A percentile compares a stretch with the other conserved stretches of the same genome.
Conservation (phyloP, 2,113 vertebrate genomes). For the Callocephalon fimbriatum region DNA sequence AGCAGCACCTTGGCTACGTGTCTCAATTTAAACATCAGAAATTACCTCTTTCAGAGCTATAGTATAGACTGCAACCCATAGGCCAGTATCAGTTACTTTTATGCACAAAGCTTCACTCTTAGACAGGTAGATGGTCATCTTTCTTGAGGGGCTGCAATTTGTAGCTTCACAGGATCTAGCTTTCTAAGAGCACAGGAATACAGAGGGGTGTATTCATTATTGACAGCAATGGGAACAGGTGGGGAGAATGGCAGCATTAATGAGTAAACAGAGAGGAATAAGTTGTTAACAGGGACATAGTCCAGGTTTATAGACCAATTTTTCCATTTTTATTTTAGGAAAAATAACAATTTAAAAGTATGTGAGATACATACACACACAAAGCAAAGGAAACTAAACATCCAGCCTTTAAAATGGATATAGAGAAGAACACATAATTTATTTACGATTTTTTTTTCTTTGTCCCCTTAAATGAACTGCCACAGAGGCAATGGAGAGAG, state of each 20-base stretch:
- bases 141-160: neutral
- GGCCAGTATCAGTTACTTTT: neutral
- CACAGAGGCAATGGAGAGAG: slow-evolving; percentile 31
- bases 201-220: neutral
- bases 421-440: neutral
- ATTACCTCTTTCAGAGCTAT: neutral
- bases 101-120: neutral
- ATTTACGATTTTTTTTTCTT: slow-evolving; percentile 47
- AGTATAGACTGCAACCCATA: neutral
- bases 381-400: slow-evolving; percentile 40
- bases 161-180: neutral
- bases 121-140: neutral
- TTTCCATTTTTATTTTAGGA: neutral
- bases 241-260: neutral
- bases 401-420: neutral
- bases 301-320: neutral
- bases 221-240: neutral
- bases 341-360: neutral
- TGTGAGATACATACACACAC: neutral
- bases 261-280: neutral
- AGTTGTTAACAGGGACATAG: neutral
- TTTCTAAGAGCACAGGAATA: neutral
- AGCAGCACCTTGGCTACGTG: accelerated
- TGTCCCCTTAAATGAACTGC: slow-evolving; percentile 61
- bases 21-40: neutral